These are phyloP conservation scores for Isotomurus palustris DNA, from an alignment of 2,888 invertebrate species.

Conservation along the genomic window DNA sequence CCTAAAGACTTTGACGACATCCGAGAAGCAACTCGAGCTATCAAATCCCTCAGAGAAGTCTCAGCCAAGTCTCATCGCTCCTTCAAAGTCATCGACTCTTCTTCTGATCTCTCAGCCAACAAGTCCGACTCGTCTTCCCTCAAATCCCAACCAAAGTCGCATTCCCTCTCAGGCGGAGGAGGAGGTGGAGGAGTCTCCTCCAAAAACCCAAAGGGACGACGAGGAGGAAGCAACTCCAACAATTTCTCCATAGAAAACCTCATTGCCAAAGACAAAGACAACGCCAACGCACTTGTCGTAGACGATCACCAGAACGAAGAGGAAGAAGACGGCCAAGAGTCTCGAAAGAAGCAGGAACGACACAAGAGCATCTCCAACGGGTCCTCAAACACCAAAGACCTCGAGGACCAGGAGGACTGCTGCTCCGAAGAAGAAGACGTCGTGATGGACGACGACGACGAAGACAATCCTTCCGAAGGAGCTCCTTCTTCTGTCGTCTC, in stretches of 20 bases:
- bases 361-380: conserved; percentile 12
- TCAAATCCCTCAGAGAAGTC: conserved; percentile 37
- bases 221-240: conserved; percentile 43
- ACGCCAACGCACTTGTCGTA: background rate
- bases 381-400: background rate
- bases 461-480: conserved; percentile 34
- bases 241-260: conserved; percentile 46
- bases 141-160: conserved; percentile 9
- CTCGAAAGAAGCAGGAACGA: conserved; percentile 7
- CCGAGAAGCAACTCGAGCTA: conserved; percentile 31
- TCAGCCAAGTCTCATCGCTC: conserved; percentile 36
- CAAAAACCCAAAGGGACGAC: conserved; percentile 38
- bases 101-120: conserved; percentile 7
- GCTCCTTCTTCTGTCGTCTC: conserved; percentile 38
- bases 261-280: conserved; percentile 44
- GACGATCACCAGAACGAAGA: no score
- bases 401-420: conserved; percentile 10
- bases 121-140: conserved; percentile 19
- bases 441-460: conserved; percentile 20
- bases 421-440: conserved; percentile 17
- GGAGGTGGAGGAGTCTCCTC: conserved; percentile 41
- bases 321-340: background rate
- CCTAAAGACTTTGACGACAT: conserved; percentile 40
- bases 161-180: no score
- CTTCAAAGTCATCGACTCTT: background rate